phyloP scores from a whole-genome alignment of 2,888 invertebrate genomes.

The Ceraclea dissimilis region DNA sequence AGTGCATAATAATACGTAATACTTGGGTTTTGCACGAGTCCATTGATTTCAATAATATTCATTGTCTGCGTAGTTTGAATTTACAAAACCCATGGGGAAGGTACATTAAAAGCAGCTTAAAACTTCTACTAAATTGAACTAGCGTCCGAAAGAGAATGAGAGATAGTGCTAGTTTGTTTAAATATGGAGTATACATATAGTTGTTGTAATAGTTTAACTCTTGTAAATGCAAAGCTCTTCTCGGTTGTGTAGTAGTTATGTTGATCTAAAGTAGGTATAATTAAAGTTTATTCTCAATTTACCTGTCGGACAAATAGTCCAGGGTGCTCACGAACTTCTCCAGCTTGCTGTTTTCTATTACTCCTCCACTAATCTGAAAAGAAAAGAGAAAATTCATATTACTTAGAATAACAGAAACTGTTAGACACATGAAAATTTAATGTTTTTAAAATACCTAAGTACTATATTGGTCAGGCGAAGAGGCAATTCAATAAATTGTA shows the following conservation, averaged over 20 bases:
- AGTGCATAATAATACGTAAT: background rate
- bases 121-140: constrained; percentile 1
- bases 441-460: no score
- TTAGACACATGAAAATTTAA: no score
- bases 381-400: no score
- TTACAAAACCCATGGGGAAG: background rate
- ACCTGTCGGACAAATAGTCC: constrained; percentile 23
- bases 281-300: constrained; percentile 4
- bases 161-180: background rate
- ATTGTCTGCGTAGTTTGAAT: constrained; percentile 1
- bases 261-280: constrained; percentile 5
- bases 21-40: background rate
- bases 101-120: constrained; percentile 3
- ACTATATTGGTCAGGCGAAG: no score
- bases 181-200: background rate
- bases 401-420: no score
- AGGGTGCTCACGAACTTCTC: constrained; percentile 16
- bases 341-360: constrained; percentile 18
- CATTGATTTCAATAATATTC: constrained; percentile 1
- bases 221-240: background rate
- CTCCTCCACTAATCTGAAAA: constrained; percentile 21
- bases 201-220: background rate
- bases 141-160: background rate
- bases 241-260: background rate
- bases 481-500: no score